Evolutionary conservation across 1,140 invertebrate species (phyloP), one percentile per base, ranked within the genome.

Genomic region (Chrysopa pallens): DNA sequence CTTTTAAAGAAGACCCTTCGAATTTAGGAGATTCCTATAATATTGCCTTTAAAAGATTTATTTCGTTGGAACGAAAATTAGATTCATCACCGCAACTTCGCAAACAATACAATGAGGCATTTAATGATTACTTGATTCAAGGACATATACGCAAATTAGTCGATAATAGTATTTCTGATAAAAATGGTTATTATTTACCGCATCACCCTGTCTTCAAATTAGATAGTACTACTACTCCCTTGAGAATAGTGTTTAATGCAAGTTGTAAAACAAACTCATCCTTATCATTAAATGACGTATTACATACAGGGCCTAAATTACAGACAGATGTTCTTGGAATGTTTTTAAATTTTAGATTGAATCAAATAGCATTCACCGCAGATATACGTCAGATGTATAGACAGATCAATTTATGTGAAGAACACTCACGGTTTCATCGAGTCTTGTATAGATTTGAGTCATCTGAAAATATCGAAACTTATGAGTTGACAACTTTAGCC

Each of bases 211-310:
- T 50, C 2, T 39, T 42, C 14, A 45, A 45, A 14, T 42, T 38
- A 17, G n/a, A 23, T 4, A 49, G 49, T 4, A 9, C n/a, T 33
- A 9, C 8, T 11, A 42, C 42, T 9, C 17, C 17, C 2, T 6
- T 47, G 6, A 42, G 50, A 39, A 40, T 45, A 15, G 45, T 49
- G 1, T 51, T 48, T 38, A 35, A 49, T 36, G 47, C 46, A 33
- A 29, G 28, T 17, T 15, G 28, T 6, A 45, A 44, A 29, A 46
- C 45, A 5, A 29, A 29, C 8, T 12, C 27, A n/a, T 38, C 36
- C 1, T 6, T 13, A 31, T 45, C 44, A n/a, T 13, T 45, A 7
- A 45, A 45, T 31, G 36, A 42, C 17, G 40, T 39, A 31, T 17
- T 45, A 11, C 28, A 38, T 23, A 14, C 36, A 6, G 44, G 44